Base-by-base conservation (phyloP, 2,888 invertebrate genomes). In the Machimus rusticus region DNA sequence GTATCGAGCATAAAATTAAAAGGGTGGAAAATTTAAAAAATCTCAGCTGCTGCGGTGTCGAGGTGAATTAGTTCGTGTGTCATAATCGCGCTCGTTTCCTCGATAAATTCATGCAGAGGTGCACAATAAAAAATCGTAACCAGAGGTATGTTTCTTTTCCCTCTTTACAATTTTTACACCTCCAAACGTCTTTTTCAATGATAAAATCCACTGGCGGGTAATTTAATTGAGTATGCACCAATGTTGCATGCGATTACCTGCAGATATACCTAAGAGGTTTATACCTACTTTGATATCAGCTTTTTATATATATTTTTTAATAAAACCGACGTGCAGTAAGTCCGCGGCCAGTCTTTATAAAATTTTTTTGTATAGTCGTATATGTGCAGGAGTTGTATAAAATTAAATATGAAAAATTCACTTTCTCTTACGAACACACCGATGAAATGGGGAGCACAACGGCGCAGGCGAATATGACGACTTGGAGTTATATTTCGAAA, bases 401-500 rank as follows among this genome's bases (percentile, higher is more conserved):
- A 85, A 46, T 85, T 85, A 85, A 46, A 86, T 88, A 88, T 87
- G 87, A 86, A 87, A 87, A 87, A 88, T 88, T 88, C 88, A 88
- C 88, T 88, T 88, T 88, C 88, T 88, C 88, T 88, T 88, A 87
- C 88, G 81, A 88, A 87, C 81, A 88, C 88, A 87, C 57, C 85
- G 74, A 31, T 8, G 43, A 43, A 14, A 28, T 39, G 39, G 34
- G 79, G 39, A 51, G 76, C 79, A 74, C 46, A 43, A 28, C 87
- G 87, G 81, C 79, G 78, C 57, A 87, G 57, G 74, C 87, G 87
- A 87, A 74, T 87, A 87, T 87, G 51, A 79, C 28, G 81, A 81
- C 74, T 19, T 79, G 74, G 46, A 23, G 43, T 87, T 14, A 82
- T 87, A 82, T 87, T 87, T 87, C 82, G 87, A 87, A 87, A 87